Base-by-base conservation (phyloP, 2,888 invertebrate genomes). In the Onthophagus sagittarius region DNA sequence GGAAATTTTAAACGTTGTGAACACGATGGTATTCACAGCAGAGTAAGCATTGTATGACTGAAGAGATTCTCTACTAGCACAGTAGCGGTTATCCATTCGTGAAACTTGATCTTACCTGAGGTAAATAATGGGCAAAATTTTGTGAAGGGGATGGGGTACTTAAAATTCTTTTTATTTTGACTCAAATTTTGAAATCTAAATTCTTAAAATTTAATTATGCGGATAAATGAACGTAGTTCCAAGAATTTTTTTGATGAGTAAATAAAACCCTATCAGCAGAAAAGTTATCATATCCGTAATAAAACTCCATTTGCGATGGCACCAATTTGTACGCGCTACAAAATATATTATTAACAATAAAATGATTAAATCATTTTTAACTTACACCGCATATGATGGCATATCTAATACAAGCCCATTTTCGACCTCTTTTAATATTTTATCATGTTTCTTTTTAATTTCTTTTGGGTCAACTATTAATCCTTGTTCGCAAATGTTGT, bases 301-400 rank as follows among this genome's bases (percentile, higher is more conserved):
- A 88, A 78, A 87, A 88, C 75, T 88, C 88, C 77, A 88, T 83
- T 72, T 80, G 81, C 0, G 79, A 79, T 0, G 88, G 87, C 3
- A 80, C 73, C 62, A 88, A 77, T 80, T 86, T 86, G 79, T 86
- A 88, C 6, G 83, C 87, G 53, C 88, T 88, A 80, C 53, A 86
- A 86, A 70, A 73, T 71, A 79, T 75, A 62, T 62, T 65, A 69
- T 23, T n/a, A 0, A 70, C 71, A 69, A 7, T 65, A 70, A 62
- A 2, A 14, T 13, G 62, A 13, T 39, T 39, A 33, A 65, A 39
- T 15, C 15, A 3, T 33, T 31, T 23, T 23, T 23, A 4, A 83
- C 86, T 84, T 82, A 88, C 88, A 33, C 82, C 88, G 39, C 82
- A 76, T 88, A 83, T 65, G 86, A 84, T 0, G 88, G 88, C 83